phyloP scores from a whole-genome alignment of 2,113 vertebrate species.

The Vicugna pacos region DNA sequence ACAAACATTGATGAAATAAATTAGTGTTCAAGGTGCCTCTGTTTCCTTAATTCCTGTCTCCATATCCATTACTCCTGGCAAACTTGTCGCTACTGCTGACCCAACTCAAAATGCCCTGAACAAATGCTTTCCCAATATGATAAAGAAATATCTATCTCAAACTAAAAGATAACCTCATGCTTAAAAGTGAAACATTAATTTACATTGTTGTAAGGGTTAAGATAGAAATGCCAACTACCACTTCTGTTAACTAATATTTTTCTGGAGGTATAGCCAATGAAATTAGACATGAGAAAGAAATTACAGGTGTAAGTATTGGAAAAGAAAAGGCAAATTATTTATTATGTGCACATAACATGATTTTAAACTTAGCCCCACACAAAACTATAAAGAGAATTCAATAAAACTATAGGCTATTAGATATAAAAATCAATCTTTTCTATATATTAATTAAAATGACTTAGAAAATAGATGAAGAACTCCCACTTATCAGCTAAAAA shows the following conservation, averaged over 20 bases:
- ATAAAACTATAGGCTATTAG: not conserved
- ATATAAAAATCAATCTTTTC: not conserved
- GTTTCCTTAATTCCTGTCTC: not conserved
- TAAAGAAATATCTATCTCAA: not conserved
- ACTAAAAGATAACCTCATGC: not conserved
- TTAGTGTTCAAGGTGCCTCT: not conserved
- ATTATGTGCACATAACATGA: not conserved
- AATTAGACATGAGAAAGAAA: not conserved
- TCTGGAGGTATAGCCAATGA: not conserved
- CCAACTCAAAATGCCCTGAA: not conserved
- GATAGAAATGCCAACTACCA: not conserved
- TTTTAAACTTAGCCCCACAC: not conserved
- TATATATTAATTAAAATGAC: not conserved
- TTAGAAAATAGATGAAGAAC: conserved; percentile 9
- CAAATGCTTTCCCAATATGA: not conserved
- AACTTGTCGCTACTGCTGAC: not conserved
- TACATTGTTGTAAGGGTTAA: not conserved
- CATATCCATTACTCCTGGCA: not conserved
- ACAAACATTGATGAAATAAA: not conserved
- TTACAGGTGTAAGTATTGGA: not conserved
- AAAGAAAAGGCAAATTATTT: not conserved
- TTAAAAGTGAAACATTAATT: not conserved
- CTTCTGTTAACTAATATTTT: not conserved
- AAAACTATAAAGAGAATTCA: not conserved
- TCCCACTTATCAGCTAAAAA: not conserved